Evolutionary conservation across 2,888 invertebrate genomes (phyloP), one percentile per base, ranked within the genome.

Genomic region (Volucella zonaria): DNA sequence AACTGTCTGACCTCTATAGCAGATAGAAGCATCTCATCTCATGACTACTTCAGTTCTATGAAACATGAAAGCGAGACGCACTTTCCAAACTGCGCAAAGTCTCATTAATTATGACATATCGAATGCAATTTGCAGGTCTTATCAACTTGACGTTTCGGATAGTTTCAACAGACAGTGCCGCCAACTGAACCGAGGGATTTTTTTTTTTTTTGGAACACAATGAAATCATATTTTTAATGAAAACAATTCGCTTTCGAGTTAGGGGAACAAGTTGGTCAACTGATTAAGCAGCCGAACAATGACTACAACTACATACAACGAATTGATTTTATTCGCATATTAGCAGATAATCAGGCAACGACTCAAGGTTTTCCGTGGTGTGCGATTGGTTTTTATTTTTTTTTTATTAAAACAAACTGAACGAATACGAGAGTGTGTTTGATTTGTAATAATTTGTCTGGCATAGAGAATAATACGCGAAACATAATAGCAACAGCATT

Each of bases 401-500:
- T 31, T 6, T 31, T 4, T 18, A 18, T 42, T 31, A 14, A 54
- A 4, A 10, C 15, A n/a, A 8, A 66, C 43, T 40, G 23, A 51
- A 64, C 15, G 8, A 18, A 4, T 58, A 31, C 18, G 43, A 56
- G 58, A 66, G 45, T 58, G 42, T 56, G 11, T 47, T 45, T 45
- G 18, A 52, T 59, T 76, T 68, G 40, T 66, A 66, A 58, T 15
- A 43, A 31, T 59, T 51, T 49, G 42, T 51, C 51, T 71, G 49
- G 23, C 11, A 23, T 56, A 56, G 14, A 56, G 56, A 52, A 42
- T 71, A 54, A 58, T 54, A 59, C 11, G 38, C 45, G 73, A 62
- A 73, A 73, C 11, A 31, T 52, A 73, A 73, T 73, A 73, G 73
- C 23, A 45, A 54, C 52, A 52, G 31, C 73, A 73, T 62, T 62